Evolutionary conservation across 2,888 invertebrate genomes (phyloP).

Genomic region (Cephus runcator): DNA sequence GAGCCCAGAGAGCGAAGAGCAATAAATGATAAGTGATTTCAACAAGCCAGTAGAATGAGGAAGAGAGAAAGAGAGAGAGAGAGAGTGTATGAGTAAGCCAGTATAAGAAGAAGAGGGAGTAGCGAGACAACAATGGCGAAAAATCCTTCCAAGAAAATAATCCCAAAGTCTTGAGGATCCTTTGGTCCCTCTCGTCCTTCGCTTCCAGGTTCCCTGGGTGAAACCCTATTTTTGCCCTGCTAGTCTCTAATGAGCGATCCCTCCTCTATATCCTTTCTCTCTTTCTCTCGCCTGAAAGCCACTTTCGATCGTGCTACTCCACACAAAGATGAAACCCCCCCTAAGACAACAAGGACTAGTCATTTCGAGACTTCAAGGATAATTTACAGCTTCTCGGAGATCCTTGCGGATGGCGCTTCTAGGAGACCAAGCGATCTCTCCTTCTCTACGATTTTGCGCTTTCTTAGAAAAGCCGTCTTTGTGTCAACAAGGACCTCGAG

Average conservation of each 20-base stretch:
- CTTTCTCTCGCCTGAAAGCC: not conserved
- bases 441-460: not conserved
- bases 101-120: not conserved
- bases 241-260: not conserved
- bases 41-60: not conserved
- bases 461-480: not conserved
- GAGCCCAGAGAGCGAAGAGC: not conserved
- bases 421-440: not conserved
- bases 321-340: not conserved
- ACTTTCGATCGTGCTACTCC: not conserved
- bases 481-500: not conserved
- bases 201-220: not conserved
- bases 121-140: not conserved
- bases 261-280: not conserved
- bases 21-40: not conserved
- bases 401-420: not conserved
- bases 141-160: not conserved
- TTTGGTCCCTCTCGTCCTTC: not conserved
- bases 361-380: not conserved
- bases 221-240: not conserved
- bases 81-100: not conserved
- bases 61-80: too few relatives aligned
- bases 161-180: not conserved
- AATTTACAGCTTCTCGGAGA: not conserved
- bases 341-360: not conserved